phyloP scores from a whole-genome alignment of 1,140 invertebrate species.

The Drosophila tropicalis region DNA sequence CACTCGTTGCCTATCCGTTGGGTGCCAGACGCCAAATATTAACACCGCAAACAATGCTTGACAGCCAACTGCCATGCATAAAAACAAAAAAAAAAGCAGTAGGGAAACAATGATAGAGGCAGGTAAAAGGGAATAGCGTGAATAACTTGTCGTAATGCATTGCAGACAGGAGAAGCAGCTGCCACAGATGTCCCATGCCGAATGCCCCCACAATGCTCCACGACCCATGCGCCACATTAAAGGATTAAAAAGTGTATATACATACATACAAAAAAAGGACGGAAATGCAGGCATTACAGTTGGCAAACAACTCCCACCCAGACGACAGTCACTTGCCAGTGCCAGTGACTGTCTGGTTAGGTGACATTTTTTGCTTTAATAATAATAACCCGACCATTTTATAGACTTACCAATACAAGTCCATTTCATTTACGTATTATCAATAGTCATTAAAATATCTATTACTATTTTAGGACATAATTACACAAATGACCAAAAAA shows the following conservation, averaged over 20 bases:
- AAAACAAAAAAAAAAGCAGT: slow-evolving; percentile 30
- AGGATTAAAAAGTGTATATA: slow-evolving; percentile 55
- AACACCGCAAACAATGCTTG: slow-evolving; percentile 73
- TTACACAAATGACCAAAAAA: too few species aligned
- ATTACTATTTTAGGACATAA: too few species aligned
- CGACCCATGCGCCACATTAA: slow-evolving; percentile 40
- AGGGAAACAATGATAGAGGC: background rate
- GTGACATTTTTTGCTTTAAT: too few species aligned
- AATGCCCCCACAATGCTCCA: too few species aligned
- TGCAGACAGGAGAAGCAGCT: slow-evolving; percentile 41
- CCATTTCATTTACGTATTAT: too few species aligned
- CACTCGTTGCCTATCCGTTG: slow-evolving; percentile 22
- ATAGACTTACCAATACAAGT: too few species aligned
- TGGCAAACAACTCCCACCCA: too few species aligned
- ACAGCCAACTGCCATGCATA: slow-evolving; percentile 21
- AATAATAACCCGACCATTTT: too few species aligned
- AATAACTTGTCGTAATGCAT: slow-evolving; percentile 38
- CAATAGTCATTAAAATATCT: too few species aligned
- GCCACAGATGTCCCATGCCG: slow-evolving; percentile 5
- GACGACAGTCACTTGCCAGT: too few species aligned
- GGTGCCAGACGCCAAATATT: slow-evolving; percentile 78
- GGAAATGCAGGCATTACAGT: slow-evolving; percentile 45
- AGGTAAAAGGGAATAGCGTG: slow-evolving; percentile 14
- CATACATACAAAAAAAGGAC: background rate
- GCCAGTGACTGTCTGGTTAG: too few species aligned